Evolutionary conservation across 2,888 invertebrate species (phyloP), one percentile per base, ranked within the genome.

Genomic region (Lissonota sp.): DNA sequence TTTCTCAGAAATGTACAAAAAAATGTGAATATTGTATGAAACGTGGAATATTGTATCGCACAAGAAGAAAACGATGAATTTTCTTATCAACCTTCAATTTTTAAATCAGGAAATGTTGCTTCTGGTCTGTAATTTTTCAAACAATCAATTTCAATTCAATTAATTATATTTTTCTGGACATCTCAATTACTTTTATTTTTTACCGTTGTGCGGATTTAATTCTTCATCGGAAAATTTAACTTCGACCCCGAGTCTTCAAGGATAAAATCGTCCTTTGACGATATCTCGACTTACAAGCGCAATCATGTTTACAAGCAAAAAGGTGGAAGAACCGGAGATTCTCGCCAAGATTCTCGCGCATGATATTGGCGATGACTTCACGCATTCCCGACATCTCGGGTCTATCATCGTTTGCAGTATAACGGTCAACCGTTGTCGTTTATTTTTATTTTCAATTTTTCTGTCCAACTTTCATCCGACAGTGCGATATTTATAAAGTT

Each of bases 331-430:
- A 80, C 80, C 80, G 66, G 75, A 66, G 55, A 70, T 64, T 57
- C 12, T 49, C 14, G 53, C 40, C 49, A 53, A 60, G 49, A 72
- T 14, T 26, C 26, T 62, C 12, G 70, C 60, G 75, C 53, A 80
- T 57, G 46, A 53, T 66, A 60, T 53, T 12, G 75, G 46, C 79
- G 79, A 75, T 79, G 80, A 80, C 80, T 80, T 75, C 70, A 75
- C 70, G 58, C 58, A 42, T 77, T 69, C 77, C 39, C 14, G 42
- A 16, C 58, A 7, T 44, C 46, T n/a, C 55, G 70, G 58, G 40
- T 42, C 81, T 66, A 78, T 81, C 73, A 78, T 81, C 77, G 58
- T 46, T 60, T 78, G 73, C 81, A 78, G 74, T 81, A n/a, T n/a
- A 81, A 81, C 81, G 78, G 81, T 74, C 81, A 62, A 64, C 49